phyloP scores from a whole-genome alignment of 2,888 invertebrate species.

The Drosophila yooni region DNA sequence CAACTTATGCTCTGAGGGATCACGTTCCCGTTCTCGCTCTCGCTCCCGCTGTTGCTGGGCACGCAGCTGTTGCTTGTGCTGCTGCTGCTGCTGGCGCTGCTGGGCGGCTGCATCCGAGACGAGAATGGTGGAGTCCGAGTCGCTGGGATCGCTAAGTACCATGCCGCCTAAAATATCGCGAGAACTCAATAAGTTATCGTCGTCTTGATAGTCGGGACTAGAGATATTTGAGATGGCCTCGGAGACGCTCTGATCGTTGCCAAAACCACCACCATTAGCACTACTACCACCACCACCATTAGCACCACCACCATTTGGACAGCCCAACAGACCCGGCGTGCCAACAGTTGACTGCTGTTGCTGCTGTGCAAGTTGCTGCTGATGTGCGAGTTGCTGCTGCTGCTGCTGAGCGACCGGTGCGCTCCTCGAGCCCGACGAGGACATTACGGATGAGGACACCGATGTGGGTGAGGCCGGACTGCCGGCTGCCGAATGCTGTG shows the following conservation, averaged over 20 bases:
- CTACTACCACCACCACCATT: conserved; percentile 33
- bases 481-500: conserved; percentile 87
- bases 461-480: conserved; percentile 94
- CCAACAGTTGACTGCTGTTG: conserved; percentile 58
- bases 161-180: conserved; percentile 91
- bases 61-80: conserved; percentile 75
- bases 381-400: conserved; percentile 59
- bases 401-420: conserved; percentile 78
- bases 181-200: conserved; percentile 91
- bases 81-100: conserved; percentile 82
- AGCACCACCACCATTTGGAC: conserved; percentile 72
- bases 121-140: conserved; percentile 94
- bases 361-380: conserved; percentile 36
- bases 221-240: conserved; percentile 95
- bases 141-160: conserved; percentile 95
- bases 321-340: conserved; percentile 81
- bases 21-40: conserved; percentile 77
- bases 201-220: conserved; percentile 95
- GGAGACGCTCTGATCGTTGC: conserved; percentile 92
- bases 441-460: conserved; percentile 94
- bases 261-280: conserved; percentile 70
- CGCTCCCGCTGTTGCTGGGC: conserved; percentile 84
- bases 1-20: conserved; percentile 90
- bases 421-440: conserved; percentile 90
- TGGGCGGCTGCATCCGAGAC: conserved; percentile 89